phyloP scores from a whole-genome alignment of 2,797 vertebrate species.

The Enteromius anoplus region DNA sequence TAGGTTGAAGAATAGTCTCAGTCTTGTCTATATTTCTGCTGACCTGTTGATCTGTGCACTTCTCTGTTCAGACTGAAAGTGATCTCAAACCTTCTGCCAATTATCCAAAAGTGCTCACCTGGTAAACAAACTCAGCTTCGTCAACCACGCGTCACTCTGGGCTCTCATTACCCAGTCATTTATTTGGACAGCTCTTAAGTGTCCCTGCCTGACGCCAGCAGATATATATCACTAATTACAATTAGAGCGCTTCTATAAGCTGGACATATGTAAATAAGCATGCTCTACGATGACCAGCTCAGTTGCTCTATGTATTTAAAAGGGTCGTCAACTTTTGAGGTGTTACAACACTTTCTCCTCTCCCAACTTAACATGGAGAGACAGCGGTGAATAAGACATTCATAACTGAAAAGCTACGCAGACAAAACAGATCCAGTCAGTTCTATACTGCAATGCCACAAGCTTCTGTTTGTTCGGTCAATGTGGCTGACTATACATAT shows the following conservation, averaged over 20 bases:
- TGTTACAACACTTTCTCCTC: neutral
- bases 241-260: conserved; percentile 76
- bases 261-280: conserved; percentile 80
- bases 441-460: neutral
- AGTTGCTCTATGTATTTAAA: neutral
- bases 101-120: conserved; percentile 41
- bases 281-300: conserved; percentile 68
- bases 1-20: neutral
- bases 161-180: conserved; percentile 55
- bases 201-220: conserved; percentile 79
- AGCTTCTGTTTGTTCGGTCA: neutral
- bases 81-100: neutral
- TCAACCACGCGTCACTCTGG: conserved; percentile 37
- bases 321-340: neutral
- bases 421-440: neutral
- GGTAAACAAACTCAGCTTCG: conserved; percentile 54
- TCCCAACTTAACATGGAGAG: neutral
- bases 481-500: neutral
- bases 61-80: neutral
- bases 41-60: conserved; percentile 1
- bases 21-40: neutral
- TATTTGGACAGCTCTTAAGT: conserved; percentile 69
- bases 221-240: conserved; percentile 82
- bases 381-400: neutral
- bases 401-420: neutral